A percentile compares a stretch with the other conserved stretches of the same genome.
Evolutionary conservation across 2,113 vertebrate species (phyloP).

Genomic region (Lophura nycthemera): DNA sequence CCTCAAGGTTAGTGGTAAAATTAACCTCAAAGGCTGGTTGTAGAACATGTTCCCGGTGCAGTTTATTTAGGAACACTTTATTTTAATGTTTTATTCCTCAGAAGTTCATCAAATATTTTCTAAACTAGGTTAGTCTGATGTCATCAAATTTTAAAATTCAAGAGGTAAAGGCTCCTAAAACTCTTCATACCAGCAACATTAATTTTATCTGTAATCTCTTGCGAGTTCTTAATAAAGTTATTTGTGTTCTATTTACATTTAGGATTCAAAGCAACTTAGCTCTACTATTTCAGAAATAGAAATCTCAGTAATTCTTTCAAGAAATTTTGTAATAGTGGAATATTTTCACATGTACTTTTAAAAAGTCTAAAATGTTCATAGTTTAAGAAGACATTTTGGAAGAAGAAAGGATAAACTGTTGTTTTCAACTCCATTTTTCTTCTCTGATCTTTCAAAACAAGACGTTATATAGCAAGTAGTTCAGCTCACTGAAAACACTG

Average conservation of each 20-base stretch:
- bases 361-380: neutral
- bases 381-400: neutral
- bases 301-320: neutral
- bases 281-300: neutral
- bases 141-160: conserved; percentile 21
- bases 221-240: neutral
- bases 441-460: neutral
- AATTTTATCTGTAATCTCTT: neutral
- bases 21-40: neutral
- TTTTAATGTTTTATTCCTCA: neutral
- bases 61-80: neutral
- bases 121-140: conserved; percentile 12
- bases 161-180: neutral
- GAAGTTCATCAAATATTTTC: neutral
- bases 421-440: neutral
- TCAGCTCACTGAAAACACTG: neutral
- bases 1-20: neutral
- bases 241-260: neutral
- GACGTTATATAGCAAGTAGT: neutral
- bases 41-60: neutral
- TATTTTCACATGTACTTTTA: neutral
- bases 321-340: neutral
- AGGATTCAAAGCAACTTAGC: conserved; percentile 9
- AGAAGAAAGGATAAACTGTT: neutral
- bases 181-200: neutral